A percentile compares a stretch with the other conserved stretches of the same genome.
These are phyloP conservation scores for Entomobrya multifasciata DNA, from an alignment of 2,888 invertebrate genomes.

Conservation along the genomic window DNA sequence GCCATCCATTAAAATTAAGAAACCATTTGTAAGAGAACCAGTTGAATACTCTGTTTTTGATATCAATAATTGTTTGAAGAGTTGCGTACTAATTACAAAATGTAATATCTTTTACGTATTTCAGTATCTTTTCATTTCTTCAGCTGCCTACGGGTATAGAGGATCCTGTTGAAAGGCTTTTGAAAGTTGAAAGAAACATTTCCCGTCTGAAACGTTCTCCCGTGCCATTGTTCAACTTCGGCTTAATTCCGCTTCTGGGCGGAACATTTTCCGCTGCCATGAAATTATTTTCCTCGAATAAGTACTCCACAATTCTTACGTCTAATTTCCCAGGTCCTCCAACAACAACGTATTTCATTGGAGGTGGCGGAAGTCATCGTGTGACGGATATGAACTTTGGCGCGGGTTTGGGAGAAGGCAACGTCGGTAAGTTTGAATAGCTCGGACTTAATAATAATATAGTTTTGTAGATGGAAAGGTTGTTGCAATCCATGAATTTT, in stretches of 20 bases:
- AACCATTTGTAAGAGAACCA: constrained; percentile 78
- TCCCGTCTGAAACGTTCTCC: constrained; percentile 69
- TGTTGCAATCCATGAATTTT: too few relatives aligned
- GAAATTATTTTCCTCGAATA: constrained; percentile 63
- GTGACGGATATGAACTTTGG: constrained; percentile 73
- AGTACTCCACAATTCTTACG: constrained; percentile 73
- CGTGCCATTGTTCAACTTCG: constrained; percentile 75
- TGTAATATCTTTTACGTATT: too few relatives aligned
- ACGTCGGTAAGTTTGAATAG: constrained; percentile 75
- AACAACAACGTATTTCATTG: constrained; percentile 45
- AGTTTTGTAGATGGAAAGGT: too few relatives aligned
- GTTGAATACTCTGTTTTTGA: too few relatives aligned
- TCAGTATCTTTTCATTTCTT: constrained; percentile 75
- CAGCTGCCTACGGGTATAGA: constrained; percentile 72
- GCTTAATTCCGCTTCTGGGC: constrained; percentile 73
- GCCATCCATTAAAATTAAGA: constrained; percentile 73
- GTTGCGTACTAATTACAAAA: too few relatives aligned
- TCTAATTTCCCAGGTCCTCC: constrained; percentile 78
- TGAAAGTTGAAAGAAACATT: constrained; percentile 67
- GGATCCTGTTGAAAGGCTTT: constrained; percentile 61
- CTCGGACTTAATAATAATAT: not conserved
- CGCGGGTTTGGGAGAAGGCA: constrained; percentile 73
- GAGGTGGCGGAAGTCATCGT: constrained; percentile 62
- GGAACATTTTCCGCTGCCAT: constrained; percentile 69
- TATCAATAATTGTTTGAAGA: too few relatives aligned